These are phyloP conservation scores for Tretioscincus oriximinensis DNA, from an alignment of 2,113 vertebrate species.

Conservation along the genomic window DNA sequence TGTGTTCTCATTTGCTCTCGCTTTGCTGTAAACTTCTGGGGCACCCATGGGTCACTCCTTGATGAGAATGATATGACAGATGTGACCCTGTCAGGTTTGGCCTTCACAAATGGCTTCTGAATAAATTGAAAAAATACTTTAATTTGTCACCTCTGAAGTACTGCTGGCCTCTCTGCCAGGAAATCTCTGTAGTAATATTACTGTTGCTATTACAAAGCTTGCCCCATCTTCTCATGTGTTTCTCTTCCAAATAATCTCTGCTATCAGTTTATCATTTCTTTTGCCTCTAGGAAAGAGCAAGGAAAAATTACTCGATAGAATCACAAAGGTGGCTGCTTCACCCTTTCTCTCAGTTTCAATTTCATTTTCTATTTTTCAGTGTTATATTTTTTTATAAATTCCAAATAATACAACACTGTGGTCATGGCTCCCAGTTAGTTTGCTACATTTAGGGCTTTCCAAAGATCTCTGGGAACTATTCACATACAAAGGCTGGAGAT, in stretches of 20 bases:
- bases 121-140: conserved; percentile 56
- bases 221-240: neutral
- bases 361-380: too few relatives aligned
- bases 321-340: neutral
- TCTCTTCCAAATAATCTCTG: neutral
- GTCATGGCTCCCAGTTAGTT: too few relatives aligned
- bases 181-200: neutral
- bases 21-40: conserved; percentile 41
- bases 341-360: too few relatives aligned
- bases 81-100: neutral
- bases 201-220: neutral
- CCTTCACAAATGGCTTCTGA: conserved; percentile 44
- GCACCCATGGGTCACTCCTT: conserved; percentile 15
- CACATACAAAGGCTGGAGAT: too few relatives aligned
- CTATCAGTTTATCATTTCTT: neutral
- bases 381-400: too few relatives aligned
- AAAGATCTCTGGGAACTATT: too few relatives aligned
- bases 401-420: too few relatives aligned
- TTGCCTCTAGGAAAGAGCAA: neutral
- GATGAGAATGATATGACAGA: conserved; percentile 14
- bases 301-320: neutral
- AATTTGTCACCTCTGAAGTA: conserved; percentile 45
- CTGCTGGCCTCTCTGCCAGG: conserved; percentile 30
- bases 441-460: too few relatives aligned
- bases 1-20: neutral